Base-by-base conservation (phyloP, 2,888 invertebrate genomes). In the Julus scandinavius region DNA sequence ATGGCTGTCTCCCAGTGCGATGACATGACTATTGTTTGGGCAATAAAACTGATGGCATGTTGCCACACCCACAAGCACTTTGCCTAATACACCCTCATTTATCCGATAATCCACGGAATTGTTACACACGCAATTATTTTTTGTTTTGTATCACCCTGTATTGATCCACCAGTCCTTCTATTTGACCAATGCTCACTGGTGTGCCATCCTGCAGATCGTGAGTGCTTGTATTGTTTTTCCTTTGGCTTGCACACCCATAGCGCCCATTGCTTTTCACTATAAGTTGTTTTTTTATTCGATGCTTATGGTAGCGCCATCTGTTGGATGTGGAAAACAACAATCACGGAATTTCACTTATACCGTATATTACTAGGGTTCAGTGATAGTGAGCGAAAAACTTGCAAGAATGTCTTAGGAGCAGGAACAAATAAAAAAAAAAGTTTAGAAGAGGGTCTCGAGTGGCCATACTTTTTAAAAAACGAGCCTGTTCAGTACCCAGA, bases 11-110 rank as follows among this genome's bases (percentile, higher is more conserved):
- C 80, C 80, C 80, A 38, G 80, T 29, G 38, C 80, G 13, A 13
- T 80, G 45, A 45, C 45, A 45, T 45, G 45, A 7, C 45, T 45
- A 7, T 45, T 45, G 80, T 80, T 80, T 38, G 80, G 38, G 80
- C 38, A 80, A 80, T 80, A 80, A 80, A 80, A 80, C 80, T 38
- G 80, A 80, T 80, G 80, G 80, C 80, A 80, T 13, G 80, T 80
- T 38, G 15, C 80, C 80, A 80, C 80, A 80, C 80, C 80, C 80
- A 80, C 80, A 9, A 80, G 80, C 80, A 80, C 80, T 80, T 80
- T 80, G 80, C 80, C 20, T 80, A 80, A 80, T 80, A 80, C 38
- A 80, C 38, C 80, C 80, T 80, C 80, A 80, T 80, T 38, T 80
- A 29, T 80, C 13, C 11, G 38, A 80, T 29, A 9, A 4, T 29